Percentiles rank a stretch among this genome's conserved stretches.
These are phyloP conservation scores for Tyria jacobaeae DNA, from an alignment of 2,888 invertebrate species.

Conservation along the genomic window DNA sequence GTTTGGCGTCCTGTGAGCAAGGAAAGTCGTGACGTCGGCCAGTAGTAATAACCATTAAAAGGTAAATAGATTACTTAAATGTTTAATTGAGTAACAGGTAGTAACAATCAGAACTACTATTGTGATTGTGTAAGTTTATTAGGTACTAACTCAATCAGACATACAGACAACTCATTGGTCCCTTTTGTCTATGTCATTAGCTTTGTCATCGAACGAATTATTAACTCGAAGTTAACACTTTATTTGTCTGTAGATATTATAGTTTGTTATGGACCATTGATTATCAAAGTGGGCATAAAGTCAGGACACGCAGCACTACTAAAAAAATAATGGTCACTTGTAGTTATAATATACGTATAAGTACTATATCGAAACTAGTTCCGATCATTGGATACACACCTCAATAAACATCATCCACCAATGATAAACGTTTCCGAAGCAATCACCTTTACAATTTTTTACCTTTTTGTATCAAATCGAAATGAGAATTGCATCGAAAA, in stretches of 20 bases:
- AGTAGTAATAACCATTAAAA: conserved; percentile 42
- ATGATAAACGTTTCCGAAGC: conserved; percentile 19
- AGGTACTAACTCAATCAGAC: conserved; percentile 16
- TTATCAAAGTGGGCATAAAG: too few species aligned
- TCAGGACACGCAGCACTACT: too few species aligned
- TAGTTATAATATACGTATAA: too few species aligned
- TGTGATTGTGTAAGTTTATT: conserved; percentile 27
- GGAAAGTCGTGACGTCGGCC: conserved; percentile 49
- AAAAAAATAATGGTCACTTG: too few species aligned
- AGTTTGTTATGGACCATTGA: too few species aligned
- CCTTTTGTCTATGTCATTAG: too few species aligned
- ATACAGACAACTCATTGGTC: too few species aligned
- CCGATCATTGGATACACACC: too few species aligned
- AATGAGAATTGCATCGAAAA: conserved; percentile 75
- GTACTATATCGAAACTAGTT: too few species aligned
- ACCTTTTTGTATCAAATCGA: conserved; percentile 66
- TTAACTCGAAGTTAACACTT: too few species aligned
- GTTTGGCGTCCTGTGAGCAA: conserved; percentile 46
- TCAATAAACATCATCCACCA: conserved; percentile 21
- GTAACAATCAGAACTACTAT: conserved; percentile 29
- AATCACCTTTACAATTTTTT: conserved; percentile 36
- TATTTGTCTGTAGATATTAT: too few species aligned
- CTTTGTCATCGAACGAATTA: neutral
- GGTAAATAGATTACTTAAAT: conserved; percentile 33
- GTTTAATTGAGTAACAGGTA: conserved; percentile 35